Evolutionary conservation across 2,888 invertebrate species (phyloP).

Genomic region (Psylliodes chrysocephalus): DNA sequence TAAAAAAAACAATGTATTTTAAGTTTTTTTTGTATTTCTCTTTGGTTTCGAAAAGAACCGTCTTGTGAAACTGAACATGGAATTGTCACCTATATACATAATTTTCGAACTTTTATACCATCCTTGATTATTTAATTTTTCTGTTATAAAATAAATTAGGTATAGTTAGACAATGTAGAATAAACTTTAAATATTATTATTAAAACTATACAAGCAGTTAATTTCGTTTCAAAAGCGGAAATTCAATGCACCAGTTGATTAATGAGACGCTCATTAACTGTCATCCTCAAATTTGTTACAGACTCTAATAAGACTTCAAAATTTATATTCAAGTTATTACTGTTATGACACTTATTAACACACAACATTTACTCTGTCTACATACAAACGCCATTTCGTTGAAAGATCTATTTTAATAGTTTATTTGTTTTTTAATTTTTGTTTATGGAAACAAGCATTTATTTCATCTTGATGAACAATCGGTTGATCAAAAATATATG

Average conservation of each 20-base stretch:
- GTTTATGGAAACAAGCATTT: conserved; percentile 34
- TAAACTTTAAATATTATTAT: too few species aligned
- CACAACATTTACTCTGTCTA: conserved; percentile 29
- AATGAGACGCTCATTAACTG: background rate
- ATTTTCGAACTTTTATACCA: too few species aligned
- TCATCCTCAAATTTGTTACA: background rate
- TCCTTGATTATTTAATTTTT: too few species aligned
- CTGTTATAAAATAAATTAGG: too few species aligned
- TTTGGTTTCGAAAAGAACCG: too few species aligned
- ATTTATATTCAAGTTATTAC: conserved; percentile 29
- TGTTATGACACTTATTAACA: conserved; percentile 36
- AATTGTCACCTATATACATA: too few species aligned
- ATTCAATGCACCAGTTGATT: background rate
- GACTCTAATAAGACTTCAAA: background rate
- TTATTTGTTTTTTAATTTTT: conserved; percentile 32
- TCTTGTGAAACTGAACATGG: too few species aligned
- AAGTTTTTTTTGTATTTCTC: too few species aligned
- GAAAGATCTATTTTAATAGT: conserved; percentile 29
- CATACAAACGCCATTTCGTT: conserved; percentile 22
- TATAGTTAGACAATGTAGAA: too few species aligned
- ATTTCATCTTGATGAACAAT: background rate
- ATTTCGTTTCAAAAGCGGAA: background rate
- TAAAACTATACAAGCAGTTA: too few species aligned
- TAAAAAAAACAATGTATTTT: too few species aligned
- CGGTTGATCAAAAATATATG: background rate